Percentiles rank a stretch among this genome's conserved stretches.
Conservation (phyloP, 2,888 invertebrate genomes). For the Conistra vaccinii region DNA sequence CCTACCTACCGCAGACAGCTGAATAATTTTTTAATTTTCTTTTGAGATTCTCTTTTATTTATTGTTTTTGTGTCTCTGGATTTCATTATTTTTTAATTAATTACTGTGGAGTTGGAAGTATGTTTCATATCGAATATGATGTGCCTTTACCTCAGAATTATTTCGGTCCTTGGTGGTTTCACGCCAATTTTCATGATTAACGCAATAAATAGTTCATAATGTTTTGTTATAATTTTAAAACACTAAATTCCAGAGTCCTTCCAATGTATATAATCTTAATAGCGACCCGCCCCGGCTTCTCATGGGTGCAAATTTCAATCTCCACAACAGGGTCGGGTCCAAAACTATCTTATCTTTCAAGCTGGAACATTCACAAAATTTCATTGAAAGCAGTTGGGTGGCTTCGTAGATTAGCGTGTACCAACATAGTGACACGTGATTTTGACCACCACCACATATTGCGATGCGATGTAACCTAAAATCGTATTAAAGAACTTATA, state of each 20-base stretch:
- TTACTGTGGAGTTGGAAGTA: background rate
- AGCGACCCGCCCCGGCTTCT: background rate
- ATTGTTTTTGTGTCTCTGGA: conserved; percentile 11
- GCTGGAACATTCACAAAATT: too few species aligned
- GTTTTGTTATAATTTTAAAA: too few species aligned
- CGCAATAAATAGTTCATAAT: too few species aligned
- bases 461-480: too few species aligned
- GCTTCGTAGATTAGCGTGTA: too few species aligned
- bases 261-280: background rate
- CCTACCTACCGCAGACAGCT: conserved; percentile 25
- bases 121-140: background rate
- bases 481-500: too few species aligned
- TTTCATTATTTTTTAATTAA: background rate
- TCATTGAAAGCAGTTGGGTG: too few species aligned
- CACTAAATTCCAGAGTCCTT: too few species aligned
- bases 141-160: background rate
- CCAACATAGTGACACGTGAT: too few species aligned
- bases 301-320: background rate
- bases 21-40: conserved; percentile 33
- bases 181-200: too few species aligned
- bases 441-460: too few species aligned
- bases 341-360: background rate
- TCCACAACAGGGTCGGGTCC: background rate
- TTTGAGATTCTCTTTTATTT: conserved; percentile 20
- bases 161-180: background rate